Conservation (phyloP, 2,797 vertebrate genomes). For the Aplochiton taeniatus region DNA sequence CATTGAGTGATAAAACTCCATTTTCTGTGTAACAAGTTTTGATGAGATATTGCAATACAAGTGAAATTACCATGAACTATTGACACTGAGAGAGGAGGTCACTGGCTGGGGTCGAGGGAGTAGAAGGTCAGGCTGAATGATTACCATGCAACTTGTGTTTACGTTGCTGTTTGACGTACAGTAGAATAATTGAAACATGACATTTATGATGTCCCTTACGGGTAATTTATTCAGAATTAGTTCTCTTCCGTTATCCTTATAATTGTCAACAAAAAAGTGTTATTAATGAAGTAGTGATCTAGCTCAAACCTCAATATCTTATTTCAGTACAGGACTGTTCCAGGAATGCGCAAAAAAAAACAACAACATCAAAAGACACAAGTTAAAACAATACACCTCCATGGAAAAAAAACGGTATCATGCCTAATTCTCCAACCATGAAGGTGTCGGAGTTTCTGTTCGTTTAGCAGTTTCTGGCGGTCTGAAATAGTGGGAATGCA, state of each 20-base stretch:
- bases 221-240: no score
- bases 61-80: constrained; percentile 3
- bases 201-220: no score
- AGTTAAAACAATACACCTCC: constrained; percentile 43
- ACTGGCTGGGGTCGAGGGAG: no score
- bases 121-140: no score
- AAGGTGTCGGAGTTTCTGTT: constrained; percentile 70
- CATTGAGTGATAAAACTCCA: no score
- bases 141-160: no score
- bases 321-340: constrained; percentile 5
- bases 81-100: neutral
- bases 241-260: no score
- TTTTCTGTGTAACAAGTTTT: neutral
- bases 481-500: constrained; percentile 48
- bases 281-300: no score
- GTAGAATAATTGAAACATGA: no score
- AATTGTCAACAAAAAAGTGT: no score
- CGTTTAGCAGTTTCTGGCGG: constrained; percentile 65
- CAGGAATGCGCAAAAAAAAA: neutral
- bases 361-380: neutral
- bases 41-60: neutral
- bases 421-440: constrained; percentile 50
- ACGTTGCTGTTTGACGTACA: no score
- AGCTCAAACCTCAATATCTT: neutral
- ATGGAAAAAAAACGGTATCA: constrained; percentile 54